Evolutionary conservation across 23 tunicate species (phyloP).

Genomic region (Diplosoma virens): DNA sequence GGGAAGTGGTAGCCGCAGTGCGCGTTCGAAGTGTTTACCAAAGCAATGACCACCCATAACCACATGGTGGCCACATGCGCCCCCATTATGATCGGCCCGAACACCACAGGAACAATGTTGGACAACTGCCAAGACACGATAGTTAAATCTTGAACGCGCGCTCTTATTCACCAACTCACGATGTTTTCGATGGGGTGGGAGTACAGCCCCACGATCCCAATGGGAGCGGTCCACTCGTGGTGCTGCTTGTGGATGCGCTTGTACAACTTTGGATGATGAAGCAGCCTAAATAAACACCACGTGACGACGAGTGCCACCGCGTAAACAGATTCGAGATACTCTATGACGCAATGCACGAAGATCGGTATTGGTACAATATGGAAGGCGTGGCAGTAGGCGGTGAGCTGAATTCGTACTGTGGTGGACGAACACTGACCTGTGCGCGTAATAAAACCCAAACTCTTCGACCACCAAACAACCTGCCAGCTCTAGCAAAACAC

Average conservation of each 20-base stretch:
- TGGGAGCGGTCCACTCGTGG: constrained; percentile 84
- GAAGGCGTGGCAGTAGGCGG: too few relatives aligned
- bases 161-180: constrained; percentile 33
- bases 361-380: too few relatives aligned
- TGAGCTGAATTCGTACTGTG: too few relatives aligned
- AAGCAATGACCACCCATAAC: constrained; percentile 52
- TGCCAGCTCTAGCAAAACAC: constrained; percentile 52
- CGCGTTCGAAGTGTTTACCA: constrained; percentile 62
- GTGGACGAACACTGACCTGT: constrained; percentile 55
- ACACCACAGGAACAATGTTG: constrained; percentile 48
- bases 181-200: constrained; percentile 65
- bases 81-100: constrained; percentile 61
- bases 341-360: too few relatives aligned
- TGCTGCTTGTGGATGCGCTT: constrained; percentile 68
- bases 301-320: too few relatives aligned
- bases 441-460: constrained; percentile 62
- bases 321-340: too few relatives aligned
- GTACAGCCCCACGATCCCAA: constrained; percentile 52
- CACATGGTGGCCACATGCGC: constrained; percentile 52
- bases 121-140: constrained; percentile 39
- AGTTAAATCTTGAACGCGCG: background rate
- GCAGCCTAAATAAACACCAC: too few relatives aligned
- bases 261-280: constrained; percentile 72
- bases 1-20: constrained; percentile 87
- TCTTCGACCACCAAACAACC: constrained; percentile 74